Conservation (phyloP, 2,888 invertebrate species). For the Ochropacha duplaris region DNA sequence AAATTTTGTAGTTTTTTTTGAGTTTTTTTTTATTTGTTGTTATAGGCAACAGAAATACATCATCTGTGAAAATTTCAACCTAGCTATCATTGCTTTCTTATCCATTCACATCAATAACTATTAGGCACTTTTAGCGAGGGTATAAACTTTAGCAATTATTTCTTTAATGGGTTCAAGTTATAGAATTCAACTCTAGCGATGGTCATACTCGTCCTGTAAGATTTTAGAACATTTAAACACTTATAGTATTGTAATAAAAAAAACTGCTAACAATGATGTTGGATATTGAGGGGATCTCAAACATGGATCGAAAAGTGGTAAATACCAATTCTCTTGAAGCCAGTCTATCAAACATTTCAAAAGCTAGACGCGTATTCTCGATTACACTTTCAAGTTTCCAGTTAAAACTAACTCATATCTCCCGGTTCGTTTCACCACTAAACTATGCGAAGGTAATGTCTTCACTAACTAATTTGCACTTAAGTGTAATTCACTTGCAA, state of each 20-base stretch:
- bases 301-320: too few species aligned
- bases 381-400: background rate
- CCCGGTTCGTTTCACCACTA: background rate
- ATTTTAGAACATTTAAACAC: background rate
- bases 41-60: too few species aligned
- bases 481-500: conserved; percentile 1
- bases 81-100: too few species aligned
- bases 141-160: background rate
- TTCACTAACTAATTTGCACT: conserved; percentile 4
- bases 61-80: too few species aligned
- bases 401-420: background rate
- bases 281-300: too few species aligned
- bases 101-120: too few species aligned
- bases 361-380: background rate
- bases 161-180: background rate
- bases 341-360: background rate
- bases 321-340: too few species aligned
- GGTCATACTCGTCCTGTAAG: background rate
- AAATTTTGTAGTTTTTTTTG: too few species aligned
- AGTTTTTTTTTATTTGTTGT: too few species aligned
- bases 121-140: background rate
- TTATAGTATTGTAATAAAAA: background rate
- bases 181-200: background rate
- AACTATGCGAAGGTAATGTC: background rate
- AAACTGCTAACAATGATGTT: too few species aligned